These are phyloP conservation scores for Caenorhabditis brenneri DNA, from an alignment of 1,140 invertebrate species.

Conservation along the genomic window DNA sequence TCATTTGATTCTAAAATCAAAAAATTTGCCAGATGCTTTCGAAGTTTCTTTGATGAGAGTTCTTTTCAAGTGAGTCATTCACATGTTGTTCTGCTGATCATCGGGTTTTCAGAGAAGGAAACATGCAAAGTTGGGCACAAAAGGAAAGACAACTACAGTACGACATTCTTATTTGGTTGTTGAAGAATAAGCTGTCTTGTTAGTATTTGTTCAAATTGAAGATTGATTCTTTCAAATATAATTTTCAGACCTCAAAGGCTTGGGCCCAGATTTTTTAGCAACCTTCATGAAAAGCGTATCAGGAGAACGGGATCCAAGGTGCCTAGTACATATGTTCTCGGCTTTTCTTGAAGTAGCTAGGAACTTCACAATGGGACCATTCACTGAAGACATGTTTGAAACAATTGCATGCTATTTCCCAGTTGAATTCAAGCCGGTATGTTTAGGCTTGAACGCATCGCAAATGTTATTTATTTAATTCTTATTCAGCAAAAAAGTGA, in stretches of 20 bases:
- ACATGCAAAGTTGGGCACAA: slow-evolving; percentile 46
- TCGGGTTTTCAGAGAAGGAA: slow-evolving; percentile 19
- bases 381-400: slow-evolving; percentile 64
- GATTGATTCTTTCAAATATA: neutral
- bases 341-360: slow-evolving; percentile 37
- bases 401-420: slow-evolving; percentile 62
- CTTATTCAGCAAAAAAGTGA: slow-evolving; percentile 49
- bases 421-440: slow-evolving; percentile 61
- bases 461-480: too few relatives aligned
- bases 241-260: neutral
- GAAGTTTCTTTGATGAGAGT: neutral
- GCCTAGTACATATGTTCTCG: slow-evolving; percentile 56
- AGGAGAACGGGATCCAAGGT: slow-evolving; percentile 61
- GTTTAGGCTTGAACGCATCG: too few relatives aligned
- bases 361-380: slow-evolving; percentile 37
- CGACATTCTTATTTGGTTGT: slow-evolving; percentile 39
- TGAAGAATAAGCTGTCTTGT: slow-evolving; percentile 47
- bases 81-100: too few relatives aligned
- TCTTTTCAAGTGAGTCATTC: neutral
- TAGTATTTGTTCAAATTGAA: neutral
- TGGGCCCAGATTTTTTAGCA: slow-evolving; percentile 22
- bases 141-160: slow-evolving; percentile 33
- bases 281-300: slow-evolving; percentile 55
- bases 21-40: slow-evolving; percentile 6
- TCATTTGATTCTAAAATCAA: slow-evolving; percentile 10